A percentile compares a stretch with the other conserved stretches of the same genome.
phyloP scores from a whole-genome alignment of 1,140 invertebrate species.

The Condylostylus longicornis region DNA sequence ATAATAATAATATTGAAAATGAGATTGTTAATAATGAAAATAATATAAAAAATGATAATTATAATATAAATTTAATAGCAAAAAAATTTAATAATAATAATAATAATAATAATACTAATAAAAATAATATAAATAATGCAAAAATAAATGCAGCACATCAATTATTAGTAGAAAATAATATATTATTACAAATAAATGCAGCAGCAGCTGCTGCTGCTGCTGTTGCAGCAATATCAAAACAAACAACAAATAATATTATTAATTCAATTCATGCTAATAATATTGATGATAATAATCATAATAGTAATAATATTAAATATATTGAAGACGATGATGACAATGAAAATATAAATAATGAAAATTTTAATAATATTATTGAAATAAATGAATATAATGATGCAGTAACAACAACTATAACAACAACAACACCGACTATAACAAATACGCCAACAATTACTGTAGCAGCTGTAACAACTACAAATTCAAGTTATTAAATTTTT shows the following conservation, averaged over 20 bases:
- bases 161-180: conserved; percentile 5
- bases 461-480: conserved; percentile 28
- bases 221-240: too few species aligned
- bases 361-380: neutral
- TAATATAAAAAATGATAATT: too few species aligned
- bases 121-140: too few species aligned
- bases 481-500: conserved; percentile 25
- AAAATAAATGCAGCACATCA: neutral
- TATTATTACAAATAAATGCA: conserved; percentile 5
- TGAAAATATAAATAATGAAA: conserved; percentile 2
- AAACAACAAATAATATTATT: too few species aligned
- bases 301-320: conserved; percentile 1
- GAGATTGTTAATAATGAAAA: too few species aligned
- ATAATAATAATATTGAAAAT: too few species aligned
- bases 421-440: conserved; percentile 4
- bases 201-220: neutral
- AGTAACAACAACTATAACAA: neutral
- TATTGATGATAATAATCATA: conserved; percentile 1
- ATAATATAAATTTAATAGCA: too few species aligned
- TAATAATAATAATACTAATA: too few species aligned
- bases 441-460: conserved; percentile 4
- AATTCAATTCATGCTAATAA: too few species aligned
- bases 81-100: too few species aligned
- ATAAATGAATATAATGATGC: conserved; percentile 33
- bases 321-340: too few species aligned